Conservation (phyloP, 1,140 invertebrate species). For the Trichonephila clavata region DNA sequence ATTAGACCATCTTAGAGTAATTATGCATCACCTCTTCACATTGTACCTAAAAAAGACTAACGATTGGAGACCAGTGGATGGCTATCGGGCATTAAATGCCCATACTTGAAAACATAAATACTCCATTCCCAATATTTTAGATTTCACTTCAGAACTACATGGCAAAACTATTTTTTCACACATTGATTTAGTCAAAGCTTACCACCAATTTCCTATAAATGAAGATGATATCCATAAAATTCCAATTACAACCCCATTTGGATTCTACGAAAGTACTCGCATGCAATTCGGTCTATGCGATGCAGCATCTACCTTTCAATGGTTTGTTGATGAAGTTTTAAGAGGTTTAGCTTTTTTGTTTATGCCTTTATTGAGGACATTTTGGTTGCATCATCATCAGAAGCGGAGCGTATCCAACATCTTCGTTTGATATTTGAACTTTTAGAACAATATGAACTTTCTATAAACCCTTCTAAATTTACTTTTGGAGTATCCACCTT, state of each 20-base stretch:
- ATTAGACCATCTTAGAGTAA: too few relatives aligned
- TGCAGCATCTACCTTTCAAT: constrained; percentile 60
- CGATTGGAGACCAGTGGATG: constrained; percentile 70
- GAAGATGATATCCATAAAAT: constrained; percentile 73
- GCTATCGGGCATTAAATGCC: constrained; percentile 72
- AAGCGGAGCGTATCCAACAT: constrained; percentile 80
- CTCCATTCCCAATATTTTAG: constrained; percentile 52
- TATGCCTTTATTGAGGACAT: constrained; percentile 60
- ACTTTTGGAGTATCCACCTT: constrained; percentile 42
- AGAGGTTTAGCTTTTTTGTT: neutral
- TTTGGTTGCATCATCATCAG: constrained; percentile 80
- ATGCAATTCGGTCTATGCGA: constrained; percentile 76
- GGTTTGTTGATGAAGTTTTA: constrained; percentile 66
- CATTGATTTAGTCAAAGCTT: constrained; percentile 68
- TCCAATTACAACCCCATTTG: constrained; percentile 71
- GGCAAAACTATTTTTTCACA: constrained; percentile 36
- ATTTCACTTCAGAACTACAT: constrained; percentile 67
- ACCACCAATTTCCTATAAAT: constrained; percentile 69
- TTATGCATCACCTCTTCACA: neutral
- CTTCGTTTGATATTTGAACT: constrained; percentile 80
- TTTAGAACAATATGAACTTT: constrained; percentile 79
- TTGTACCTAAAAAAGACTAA: constrained; percentile 52
- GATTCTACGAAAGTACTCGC: constrained; percentile 69
- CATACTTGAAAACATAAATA: constrained; percentile 74
- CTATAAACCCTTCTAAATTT: constrained; percentile 78